phyloP scores from a whole-genome alignment of 2,797 vertebrate species.

The Pteronotus mesoamericanus region DNA sequence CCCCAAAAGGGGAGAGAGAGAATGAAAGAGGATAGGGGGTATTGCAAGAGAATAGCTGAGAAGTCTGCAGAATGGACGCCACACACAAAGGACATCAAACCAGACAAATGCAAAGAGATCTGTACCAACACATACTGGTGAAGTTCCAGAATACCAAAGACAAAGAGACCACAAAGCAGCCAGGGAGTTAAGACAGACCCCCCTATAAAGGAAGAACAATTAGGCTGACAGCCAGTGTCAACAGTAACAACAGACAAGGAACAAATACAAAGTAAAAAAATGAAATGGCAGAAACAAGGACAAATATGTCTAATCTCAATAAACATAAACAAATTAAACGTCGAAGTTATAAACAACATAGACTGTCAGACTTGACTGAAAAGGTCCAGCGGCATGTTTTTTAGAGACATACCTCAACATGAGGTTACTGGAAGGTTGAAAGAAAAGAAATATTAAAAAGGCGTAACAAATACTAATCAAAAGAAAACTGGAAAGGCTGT shows the following conservation, averaged over 20 bases:
- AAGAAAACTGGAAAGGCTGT: not conserved
- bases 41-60: not conserved
- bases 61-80: not conserved
- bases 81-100: not conserved
- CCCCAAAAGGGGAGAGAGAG: not conserved
- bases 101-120: not conserved
- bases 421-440: not conserved
- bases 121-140: not conserved
- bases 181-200: not conserved
- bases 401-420: not conserved
- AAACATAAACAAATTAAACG: not conserved
- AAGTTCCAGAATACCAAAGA: not conserved
- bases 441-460: conserved; percentile 6
- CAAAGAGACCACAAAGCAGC: not conserved
- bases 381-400: not conserved
- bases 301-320: not conserved
- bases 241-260: not conserved
- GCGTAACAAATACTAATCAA: not conserved
- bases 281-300: not conserved
- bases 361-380: not conserved
- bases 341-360: not conserved
- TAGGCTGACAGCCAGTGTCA: not conserved
- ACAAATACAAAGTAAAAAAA: not conserved
- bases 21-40: not conserved
- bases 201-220: not conserved